Percentiles rank a stretch among this genome's conserved stretches.
Evolutionary conservation across 2,888 invertebrate genomes (phyloP).

Genomic region (Apamea monoglypha): DNA sequence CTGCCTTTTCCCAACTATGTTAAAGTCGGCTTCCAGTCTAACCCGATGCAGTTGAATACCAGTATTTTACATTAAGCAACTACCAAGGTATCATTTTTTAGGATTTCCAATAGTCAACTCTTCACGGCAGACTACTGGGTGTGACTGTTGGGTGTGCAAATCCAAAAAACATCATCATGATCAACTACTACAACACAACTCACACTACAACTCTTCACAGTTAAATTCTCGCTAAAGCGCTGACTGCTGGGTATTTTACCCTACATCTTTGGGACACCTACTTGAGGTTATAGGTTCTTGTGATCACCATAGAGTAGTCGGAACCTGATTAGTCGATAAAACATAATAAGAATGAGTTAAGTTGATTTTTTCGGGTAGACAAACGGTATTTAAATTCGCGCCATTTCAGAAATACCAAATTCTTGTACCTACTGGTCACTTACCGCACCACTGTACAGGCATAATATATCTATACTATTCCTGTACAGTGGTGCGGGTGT

Average conservation of each 20-base stretch:
- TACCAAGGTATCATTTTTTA: background rate
- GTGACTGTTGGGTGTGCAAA: background rate
- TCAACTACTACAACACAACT: too few species aligned
- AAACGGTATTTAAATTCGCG: background rate
- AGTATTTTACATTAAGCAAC: too few species aligned
- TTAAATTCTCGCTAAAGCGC: background rate
- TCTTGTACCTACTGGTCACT: too few species aligned
- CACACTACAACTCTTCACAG: background rate
- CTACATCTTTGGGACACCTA: background rate
- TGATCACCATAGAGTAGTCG: background rate
- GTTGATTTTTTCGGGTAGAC: background rate
- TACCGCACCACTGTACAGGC: too few species aligned
- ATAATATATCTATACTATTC: too few species aligned
- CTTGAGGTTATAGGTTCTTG: background rate
- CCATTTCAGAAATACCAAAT: background rate
- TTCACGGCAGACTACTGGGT: background rate
- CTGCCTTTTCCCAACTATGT: too few species aligned
- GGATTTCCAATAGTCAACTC: background rate
- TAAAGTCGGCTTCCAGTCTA: too few species aligned
- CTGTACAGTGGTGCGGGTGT: too few species aligned
- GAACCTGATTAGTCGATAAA: background rate
- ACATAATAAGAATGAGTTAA: background rate
- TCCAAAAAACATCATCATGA: background rate
- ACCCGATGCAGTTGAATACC: too few species aligned
- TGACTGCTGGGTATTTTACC: background rate